Evolutionary conservation across 2,797 vertebrate genomes (phyloP), one percentile per base, ranked within the genome.

Genomic region (Chelidonichthys spinosus): DNA sequence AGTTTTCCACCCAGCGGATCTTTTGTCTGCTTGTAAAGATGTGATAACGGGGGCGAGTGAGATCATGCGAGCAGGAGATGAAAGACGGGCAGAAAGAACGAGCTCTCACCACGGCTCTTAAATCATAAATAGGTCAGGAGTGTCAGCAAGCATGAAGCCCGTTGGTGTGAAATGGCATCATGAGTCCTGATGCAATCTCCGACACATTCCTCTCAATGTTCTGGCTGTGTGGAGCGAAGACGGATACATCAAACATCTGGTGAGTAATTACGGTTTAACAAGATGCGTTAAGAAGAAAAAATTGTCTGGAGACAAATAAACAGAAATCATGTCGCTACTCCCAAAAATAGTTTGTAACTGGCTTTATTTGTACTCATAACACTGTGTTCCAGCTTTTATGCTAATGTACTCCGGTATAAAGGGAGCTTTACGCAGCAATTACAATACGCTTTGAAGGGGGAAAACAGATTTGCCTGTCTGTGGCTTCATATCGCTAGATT

Each of bases 101-200:
- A 80, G 84, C 40, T 87, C 84, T 85, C 85, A 78, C 66, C 60
- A 7, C 25, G 8, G 76, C 85, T 83, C 80, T 89, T 89, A 89
- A 87, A 92, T 88, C 90, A 92, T 76, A 93, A 92, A 91, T 90
- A 86, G 91, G 92, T 92, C 91, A 88, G 83, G 69, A 80, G 85
- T 89, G 89, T 90, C 89, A 82, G 71, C 1, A 73, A 76, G 81
- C 74, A 64, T 79, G 75, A 81, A 87, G 80, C 78, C 79, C 55
- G 71, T 49, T 75, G 77, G 85, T 81, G 84, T 83, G 86, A 88
- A 84, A 85, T 43, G 72, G 77, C 69, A 82, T 81, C 76, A 54
- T 58, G 76, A 83, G 75, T 82, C 40, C 67, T 81, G 78, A 87
- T 87, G 85, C 76, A 89, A 84, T 74, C 85, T 76, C 81, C 55